phyloP scores from a whole-genome alignment of 2,113 vertebrate species.

The Ageneiosus marmoratus region DNA sequence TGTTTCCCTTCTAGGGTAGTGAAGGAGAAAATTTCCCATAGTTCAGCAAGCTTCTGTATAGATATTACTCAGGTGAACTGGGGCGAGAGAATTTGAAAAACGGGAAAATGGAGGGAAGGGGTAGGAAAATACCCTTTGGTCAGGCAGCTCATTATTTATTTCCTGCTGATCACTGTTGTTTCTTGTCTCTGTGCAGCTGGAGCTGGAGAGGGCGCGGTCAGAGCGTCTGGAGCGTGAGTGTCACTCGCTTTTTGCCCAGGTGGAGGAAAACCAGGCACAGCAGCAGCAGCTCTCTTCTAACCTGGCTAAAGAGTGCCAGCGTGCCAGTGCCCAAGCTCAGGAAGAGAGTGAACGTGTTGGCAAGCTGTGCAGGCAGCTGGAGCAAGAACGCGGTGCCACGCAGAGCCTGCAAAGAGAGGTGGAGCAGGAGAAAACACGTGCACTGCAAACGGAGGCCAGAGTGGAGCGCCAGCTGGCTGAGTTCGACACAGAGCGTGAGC shows the following conservation, averaged over 20 bases:
- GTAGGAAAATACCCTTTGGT: neutral
- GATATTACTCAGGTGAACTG: neutral
- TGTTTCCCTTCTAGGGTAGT: neutral
- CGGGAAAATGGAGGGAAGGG: neutral
- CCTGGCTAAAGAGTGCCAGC: conserved; percentile 89
- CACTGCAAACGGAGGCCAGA: conserved; percentile 81
- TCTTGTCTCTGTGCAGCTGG: conserved; percentile 74
- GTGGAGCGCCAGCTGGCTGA: conserved; percentile 85
- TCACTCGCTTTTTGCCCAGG: conserved; percentile 78
- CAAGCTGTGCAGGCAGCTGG: conserved; percentile 78
- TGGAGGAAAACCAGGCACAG: conserved; percentile 85
- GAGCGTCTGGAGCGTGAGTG: conserved; percentile 87
- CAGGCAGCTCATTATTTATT: neutral
- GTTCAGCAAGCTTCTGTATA: neutral
- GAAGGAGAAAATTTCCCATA: neutral
- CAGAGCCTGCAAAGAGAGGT: conserved; percentile 78
- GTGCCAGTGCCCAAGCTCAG: conserved; percentile 82
- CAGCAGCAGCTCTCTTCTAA: conserved; percentile 89
- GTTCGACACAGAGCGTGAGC: conserved; percentile 86
- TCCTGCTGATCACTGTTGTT: neutral
- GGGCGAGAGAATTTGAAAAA: neutral
- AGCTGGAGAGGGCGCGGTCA: conserved; percentile 86
- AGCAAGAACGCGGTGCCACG: conserved; percentile 76
- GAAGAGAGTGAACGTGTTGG: conserved; percentile 86
- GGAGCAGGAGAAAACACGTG: conserved; percentile 76